These are phyloP conservation scores for Thunnus maccoyii DNA, from an alignment of 2,113 vertebrate genomes.

Conservation along the genomic window DNA sequence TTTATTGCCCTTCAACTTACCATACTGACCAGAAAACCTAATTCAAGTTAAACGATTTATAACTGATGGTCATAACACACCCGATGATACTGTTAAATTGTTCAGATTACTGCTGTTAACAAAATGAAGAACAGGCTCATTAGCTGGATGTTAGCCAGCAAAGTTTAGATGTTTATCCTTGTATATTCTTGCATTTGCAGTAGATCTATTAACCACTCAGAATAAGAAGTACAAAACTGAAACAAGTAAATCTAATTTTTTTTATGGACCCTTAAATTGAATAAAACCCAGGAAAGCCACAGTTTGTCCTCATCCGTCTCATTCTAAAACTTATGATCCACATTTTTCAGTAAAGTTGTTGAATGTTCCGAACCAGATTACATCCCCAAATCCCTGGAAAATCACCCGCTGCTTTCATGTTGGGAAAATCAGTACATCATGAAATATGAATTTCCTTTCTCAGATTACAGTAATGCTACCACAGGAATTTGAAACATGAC, in stretches of 20 bases:
- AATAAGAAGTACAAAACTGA: slow-evolving; percentile 1
- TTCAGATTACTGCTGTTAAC: slow-evolving; percentile 5
- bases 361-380: slow-evolving; percentile 10
- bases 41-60: neutral
- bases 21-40: slow-evolving; percentile 30
- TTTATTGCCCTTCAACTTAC: slow-evolving; percentile 23
- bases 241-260: slow-evolving; percentile 40
- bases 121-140: neutral
- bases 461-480: slow-evolving; percentile 14
- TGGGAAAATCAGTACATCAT: too few species aligned
- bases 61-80: neutral
- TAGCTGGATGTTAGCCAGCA: slow-evolving; percentile 1
- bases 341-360: slow-evolving; percentile 5
- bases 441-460: too few species aligned
- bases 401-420: slow-evolving; percentile 18
- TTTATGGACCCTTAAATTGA: slow-evolving; percentile 51
- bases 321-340: slow-evolving; percentile 15
- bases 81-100: neutral
- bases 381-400: slow-evolving; percentile 15
- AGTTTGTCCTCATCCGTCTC: slow-evolving; percentile 2
- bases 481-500: slow-evolving; percentile 18
- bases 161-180: neutral
- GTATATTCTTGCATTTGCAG: slow-evolving; percentile 3
- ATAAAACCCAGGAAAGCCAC: slow-evolving; percentile 25
- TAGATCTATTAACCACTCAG: slow-evolving; percentile 5